Evolutionary conservation across 1,140 invertebrate genomes (phyloP), one percentile per base, ranked within the genome.

Genomic region (Bombus superbus): DNA sequence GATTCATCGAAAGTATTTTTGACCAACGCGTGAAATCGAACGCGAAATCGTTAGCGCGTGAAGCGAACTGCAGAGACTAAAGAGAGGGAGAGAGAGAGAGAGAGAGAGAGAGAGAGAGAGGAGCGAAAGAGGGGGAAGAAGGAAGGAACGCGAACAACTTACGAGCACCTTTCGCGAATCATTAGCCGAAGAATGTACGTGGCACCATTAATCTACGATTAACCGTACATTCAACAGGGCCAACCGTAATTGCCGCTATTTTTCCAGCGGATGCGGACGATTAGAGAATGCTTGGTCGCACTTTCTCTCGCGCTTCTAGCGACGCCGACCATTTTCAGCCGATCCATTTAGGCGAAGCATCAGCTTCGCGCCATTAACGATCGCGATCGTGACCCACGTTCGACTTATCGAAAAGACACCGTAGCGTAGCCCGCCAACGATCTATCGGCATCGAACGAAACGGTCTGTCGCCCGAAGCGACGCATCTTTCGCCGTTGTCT

Each of bases 201-300:
- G n/a, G 75, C 86, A 10, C 44, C 42, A 28, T 68, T 74, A 53
- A 81, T 83, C 78, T 35, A 3, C 11, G 69, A 83, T 79, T 86
- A 68, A 83, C 69, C 80, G 9, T 81, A 59, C 66, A 35, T 87
- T 77, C 25, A 85, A 74, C 64, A 13, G 75, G 69, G 28, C 66
- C n/a, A 74, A 89, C 57, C 75, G 76, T 87, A 85, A 91, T 91
- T 88, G 91, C 83, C 80, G 85, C 81, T 84, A 92, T 92, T 93
- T 94, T 94, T 92, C 90, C 92, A 88, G 90, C 92, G 90, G 90
- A 93, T 91, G 89, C 90, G 89, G 91, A 92, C 91, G 92, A 93
- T 94, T 92, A 93, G 91, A 94, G 93, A 94, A 94, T 93, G 77
- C 69, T 57, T 80, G 90, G 73, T 91, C 82, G 91, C 91, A 93